Percentiles rank a stretch among this genome's conserved stretches.
Conservation (phyloP, 2,113 vertebrate species). For the Maccullochella peelii region DNA sequence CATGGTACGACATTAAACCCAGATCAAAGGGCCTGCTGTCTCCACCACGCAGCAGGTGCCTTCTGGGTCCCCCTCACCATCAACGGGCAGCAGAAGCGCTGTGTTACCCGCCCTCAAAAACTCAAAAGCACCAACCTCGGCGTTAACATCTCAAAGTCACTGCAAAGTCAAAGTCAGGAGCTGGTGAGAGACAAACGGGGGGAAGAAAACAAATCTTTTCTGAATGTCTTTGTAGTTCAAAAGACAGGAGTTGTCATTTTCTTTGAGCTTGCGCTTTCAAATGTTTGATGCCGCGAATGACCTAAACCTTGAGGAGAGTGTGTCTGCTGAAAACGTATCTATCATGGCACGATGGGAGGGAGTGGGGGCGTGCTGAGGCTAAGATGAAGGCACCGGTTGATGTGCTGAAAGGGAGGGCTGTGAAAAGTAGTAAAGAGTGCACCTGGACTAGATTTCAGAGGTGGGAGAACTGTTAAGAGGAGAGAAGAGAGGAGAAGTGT, state of each 20-base stretch:
- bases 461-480: slow-evolving; percentile 55
- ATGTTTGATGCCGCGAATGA: slow-evolving; percentile 77
- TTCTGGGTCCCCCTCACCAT: slow-evolving; percentile 59
- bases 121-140: slow-evolving; percentile 58
- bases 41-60: slow-evolving; percentile 64
- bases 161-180: slow-evolving; percentile 78
- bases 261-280: slow-evolving; percentile 71
- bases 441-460: slow-evolving; percentile 69
- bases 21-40: slow-evolving; percentile 80
- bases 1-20: slow-evolving; percentile 76
- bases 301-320: slow-evolving; percentile 75
- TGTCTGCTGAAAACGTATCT: slow-evolving; percentile 68
- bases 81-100: slow-evolving; percentile 58
- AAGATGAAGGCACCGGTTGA: slow-evolving; percentile 62
- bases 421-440: slow-evolving; percentile 55
- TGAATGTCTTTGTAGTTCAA: slow-evolving; percentile 81
- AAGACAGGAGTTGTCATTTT: slow-evolving; percentile 75
- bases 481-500: slow-evolving; percentile 64
- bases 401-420: slow-evolving; percentile 55
- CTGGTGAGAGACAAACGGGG: slow-evolving; percentile 56
- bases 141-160: slow-evolving; percentile 76
- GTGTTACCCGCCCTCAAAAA: slow-evolving; percentile 58
- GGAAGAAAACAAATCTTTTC: slow-evolving; percentile 72
- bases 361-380: slow-evolving; percentile 53
- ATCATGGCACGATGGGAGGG: slow-evolving; percentile 49